Evolutionary conservation across 2,113 vertebrate species (phyloP), one percentile per base, ranked within the genome.

Genomic region (Falcunculus frontatus): DNA sequence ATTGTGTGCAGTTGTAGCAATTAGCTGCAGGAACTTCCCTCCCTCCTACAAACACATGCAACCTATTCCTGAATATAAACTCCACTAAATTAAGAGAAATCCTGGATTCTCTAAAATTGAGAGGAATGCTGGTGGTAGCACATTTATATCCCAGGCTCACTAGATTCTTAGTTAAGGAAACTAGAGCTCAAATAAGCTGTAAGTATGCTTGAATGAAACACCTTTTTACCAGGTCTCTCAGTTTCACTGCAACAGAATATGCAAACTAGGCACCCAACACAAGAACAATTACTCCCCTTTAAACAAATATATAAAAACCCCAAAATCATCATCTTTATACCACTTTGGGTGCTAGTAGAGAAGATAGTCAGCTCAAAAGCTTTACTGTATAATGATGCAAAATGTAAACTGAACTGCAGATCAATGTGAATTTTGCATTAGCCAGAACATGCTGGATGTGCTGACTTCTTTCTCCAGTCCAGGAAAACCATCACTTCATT

Each of bases 101-200:
- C 52, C 25, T 57, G 35, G 15, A 56, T 73, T 44, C 23, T 35
- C 27, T 33, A 65, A 25, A 87, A 81, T 2, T 0, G 14, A 80
- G 33, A 83, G 10, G 16, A 82, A 53, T 47, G 13, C 33, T 22
- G 37, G 12, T 69, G 39, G 33, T 16, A 70, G 26, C 20, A 62
- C 16, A 44, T 42, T 68, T 23, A 23, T 42, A 73, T 16, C 15
- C 29, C 20, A 49, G 16, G 13, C 59, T 84, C 0, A 0, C 33
- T 63, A 69, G 33, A 59, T 19, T 88, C 39, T 72, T 87, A 67
- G 9, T 72, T 42, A 93, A 56, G 44, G 56, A 35, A 87, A 70
- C 12, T 13, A 82, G 16, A 84, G 44, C 15, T 93, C 42, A 57
- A 42, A 26, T 64, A 85, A 85, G 47, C 26, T 79, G 32, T 49